Evolutionary conservation across 2,797 vertebrate species (phyloP).

Genomic region (Epinephelus coioides): DNA sequence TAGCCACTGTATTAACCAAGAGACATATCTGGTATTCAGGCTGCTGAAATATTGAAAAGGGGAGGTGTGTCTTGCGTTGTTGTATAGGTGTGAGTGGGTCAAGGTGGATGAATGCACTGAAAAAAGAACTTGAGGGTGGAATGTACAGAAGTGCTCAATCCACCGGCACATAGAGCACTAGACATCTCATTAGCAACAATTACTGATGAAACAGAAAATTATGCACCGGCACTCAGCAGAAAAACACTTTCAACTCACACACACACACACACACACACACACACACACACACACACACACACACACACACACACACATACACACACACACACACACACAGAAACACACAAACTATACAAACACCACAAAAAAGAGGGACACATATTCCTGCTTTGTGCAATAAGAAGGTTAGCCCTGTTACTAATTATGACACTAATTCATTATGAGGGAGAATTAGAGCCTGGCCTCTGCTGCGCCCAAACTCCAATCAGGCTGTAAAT

Average conservation of each 20-base stretch:
- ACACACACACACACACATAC: constrained; percentile 30
- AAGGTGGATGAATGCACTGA: constrained; percentile 39
- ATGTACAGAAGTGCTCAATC: constrained; percentile 56
- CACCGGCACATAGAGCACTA: constrained; percentile 60
- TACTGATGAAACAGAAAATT: constrained; percentile 75
- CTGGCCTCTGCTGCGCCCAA: constrained; percentile 75
- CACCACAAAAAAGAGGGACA: constrained; percentile 45
- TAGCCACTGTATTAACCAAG: constrained; percentile 59
- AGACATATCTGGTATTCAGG: constrained; percentile 12
- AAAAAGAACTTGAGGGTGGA: constrained; percentile 50
- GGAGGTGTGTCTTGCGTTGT: background rate
- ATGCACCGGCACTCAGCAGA: constrained; percentile 49
- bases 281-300: constrained; percentile 30
- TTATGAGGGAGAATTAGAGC: constrained; percentile 83
- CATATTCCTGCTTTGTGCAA: constrained; percentile 63
- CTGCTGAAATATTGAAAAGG: constrained; percentile 38
- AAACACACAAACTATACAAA: constrained; percentile 58
- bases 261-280: constrained; percentile 34
- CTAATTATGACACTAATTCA: constrained; percentile 85
- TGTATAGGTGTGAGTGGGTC: constrained; percentile 17
- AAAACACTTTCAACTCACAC: constrained; percentile 35
- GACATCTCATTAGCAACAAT: constrained; percentile 79
- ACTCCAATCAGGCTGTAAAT: constrained; percentile 84
- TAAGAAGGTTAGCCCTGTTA: constrained; percentile 78
- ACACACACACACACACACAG: constrained; percentile 27